Evolutionary conservation across 2,888 invertebrate species (phyloP).

Genomic region (Podabrus alpinus): DNA sequence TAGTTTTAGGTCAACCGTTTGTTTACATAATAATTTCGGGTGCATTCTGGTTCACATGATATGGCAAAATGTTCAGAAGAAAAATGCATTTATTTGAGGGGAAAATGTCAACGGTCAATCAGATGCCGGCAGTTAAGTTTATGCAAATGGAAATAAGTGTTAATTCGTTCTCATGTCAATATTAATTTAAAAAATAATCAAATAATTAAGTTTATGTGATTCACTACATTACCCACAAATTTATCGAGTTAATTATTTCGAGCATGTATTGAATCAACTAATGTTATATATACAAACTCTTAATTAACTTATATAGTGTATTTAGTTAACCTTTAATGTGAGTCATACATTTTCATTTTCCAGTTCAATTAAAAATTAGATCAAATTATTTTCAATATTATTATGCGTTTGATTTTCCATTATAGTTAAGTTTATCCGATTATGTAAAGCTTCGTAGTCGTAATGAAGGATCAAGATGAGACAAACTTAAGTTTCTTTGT

Average conservation of each 20-base stretch:
- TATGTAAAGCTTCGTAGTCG: too few species aligned
- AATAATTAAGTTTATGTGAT: slow-evolving; percentile 4
- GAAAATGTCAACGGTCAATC: not conserved
- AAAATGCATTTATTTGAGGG: not conserved
- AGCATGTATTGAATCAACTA: slow-evolving; percentile 15
- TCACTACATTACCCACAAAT: slow-evolving; percentile 11
- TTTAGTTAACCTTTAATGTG: slow-evolving; percentile 18
- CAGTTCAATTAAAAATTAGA: slow-evolving; percentile 17
- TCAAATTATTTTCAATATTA: not conserved
- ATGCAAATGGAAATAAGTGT: not conserved
- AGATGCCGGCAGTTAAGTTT: not conserved
- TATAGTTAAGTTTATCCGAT: too few species aligned
- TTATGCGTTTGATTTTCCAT: too few species aligned
- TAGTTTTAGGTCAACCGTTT: not conserved
- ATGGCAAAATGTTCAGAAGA: too few species aligned
- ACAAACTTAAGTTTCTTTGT: too few species aligned
- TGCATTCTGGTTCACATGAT: not conserved
- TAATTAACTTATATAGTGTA: not conserved
- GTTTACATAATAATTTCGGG: not conserved
- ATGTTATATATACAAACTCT: slow-evolving; percentile 3
- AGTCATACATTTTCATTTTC: slow-evolving; percentile 11
- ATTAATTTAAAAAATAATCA: not conserved
- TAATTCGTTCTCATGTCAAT: not conserved
- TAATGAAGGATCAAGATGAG: too few species aligned
- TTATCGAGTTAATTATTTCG: slow-evolving; percentile 18